These are phyloP conservation scores for Nannoperca australis DNA, from an alignment of 2,797 vertebrate genomes.

Conservation along the genomic window DNA sequence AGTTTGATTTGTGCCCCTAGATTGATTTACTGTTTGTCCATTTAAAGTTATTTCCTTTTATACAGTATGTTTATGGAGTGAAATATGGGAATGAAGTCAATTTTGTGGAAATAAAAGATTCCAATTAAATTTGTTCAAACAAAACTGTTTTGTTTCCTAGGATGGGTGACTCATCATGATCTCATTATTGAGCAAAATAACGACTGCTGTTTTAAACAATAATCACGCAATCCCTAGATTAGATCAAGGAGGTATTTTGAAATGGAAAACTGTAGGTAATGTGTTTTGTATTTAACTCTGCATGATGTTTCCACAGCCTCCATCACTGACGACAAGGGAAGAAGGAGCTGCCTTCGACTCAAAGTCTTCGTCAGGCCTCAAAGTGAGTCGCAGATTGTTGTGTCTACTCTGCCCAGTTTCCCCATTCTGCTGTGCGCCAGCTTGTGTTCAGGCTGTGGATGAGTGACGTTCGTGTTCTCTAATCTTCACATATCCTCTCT, in stretches of 20 bases:
- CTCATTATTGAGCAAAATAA: conserved; percentile 3
- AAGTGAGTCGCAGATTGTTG: conserved; percentile 88
- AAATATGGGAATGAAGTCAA: not conserved
- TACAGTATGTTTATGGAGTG: not conserved
- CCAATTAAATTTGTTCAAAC: not conserved
- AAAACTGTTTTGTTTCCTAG: not conserved
- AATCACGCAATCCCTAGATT: conserved; percentile 5
- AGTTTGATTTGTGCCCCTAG: not conserved
- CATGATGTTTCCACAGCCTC: conserved; percentile 87
- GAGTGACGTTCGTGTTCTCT: conserved; percentile 41
- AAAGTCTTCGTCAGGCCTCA: conserved; percentile 97
- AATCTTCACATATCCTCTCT: conserved; percentile 58
- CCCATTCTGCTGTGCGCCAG: not conserved
- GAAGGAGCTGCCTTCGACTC: conserved; percentile 94
- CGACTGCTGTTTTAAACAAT: conserved; percentile 28
- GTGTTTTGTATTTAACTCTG: conserved; percentile 35
- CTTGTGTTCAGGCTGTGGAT: conserved; percentile 12
- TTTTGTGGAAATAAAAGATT: conserved; percentile 14
- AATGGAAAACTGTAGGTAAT: not conserved
- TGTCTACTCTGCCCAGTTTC: conserved; percentile 29
- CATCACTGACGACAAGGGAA: conserved; percentile 92
- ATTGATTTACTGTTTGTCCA: not conserved
- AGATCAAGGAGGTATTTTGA: conserved; percentile 16
- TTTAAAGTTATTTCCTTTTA: not conserved
- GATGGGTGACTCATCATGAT: conserved; percentile 8